These are phyloP conservation scores for Stenolophus ochropezus DNA, from an alignment of 2,888 invertebrate species.

Conservation along the genomic window DNA sequence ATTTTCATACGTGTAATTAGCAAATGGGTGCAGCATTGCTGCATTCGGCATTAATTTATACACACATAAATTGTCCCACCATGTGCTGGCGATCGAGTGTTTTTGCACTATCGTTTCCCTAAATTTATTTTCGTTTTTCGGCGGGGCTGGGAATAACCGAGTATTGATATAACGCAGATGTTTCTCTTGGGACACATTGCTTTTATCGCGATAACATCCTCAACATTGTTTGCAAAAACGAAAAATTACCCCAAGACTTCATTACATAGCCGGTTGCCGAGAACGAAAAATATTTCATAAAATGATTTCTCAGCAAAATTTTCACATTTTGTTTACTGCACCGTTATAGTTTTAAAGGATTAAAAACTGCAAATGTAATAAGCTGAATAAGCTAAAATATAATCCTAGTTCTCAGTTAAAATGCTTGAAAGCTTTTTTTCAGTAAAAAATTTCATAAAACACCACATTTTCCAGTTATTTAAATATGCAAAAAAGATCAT, in stretches of 20 bases:
- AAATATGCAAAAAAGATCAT: conserved; percentile 40
- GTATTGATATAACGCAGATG: conserved; percentile 40
- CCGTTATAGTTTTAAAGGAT: neutral
- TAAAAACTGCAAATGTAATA: conserved; percentile 16
- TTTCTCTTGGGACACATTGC: conserved; percentile 24
- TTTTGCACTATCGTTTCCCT: conserved; percentile 37
- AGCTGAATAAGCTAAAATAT: conserved; percentile 6
- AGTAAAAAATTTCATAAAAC: neutral
- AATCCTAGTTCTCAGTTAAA: conserved; percentile 6
- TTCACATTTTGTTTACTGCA: neutral
- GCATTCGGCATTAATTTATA: conserved; percentile 35
- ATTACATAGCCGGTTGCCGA: neutral
- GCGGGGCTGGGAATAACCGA: conserved; percentile 25
- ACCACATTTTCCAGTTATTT: conserved; percentile 41
- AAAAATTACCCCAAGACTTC: neutral
- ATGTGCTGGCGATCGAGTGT: conserved; percentile 41
- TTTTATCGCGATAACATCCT: conserved; percentile 30
- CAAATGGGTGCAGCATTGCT: conserved; percentile 43
- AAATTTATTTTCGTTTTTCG: conserved; percentile 43
- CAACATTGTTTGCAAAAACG: conserved; percentile 3
- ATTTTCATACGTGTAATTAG: conserved; percentile 55
- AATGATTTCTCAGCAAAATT: neutral
- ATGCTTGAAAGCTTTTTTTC: neutral
- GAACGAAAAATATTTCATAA: conserved; percentile 10
- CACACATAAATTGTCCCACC: conserved; percentile 32